Conservation (phyloP, 2,113 vertebrate genomes). For the Poeciliopsis turrubarensis region DNA sequence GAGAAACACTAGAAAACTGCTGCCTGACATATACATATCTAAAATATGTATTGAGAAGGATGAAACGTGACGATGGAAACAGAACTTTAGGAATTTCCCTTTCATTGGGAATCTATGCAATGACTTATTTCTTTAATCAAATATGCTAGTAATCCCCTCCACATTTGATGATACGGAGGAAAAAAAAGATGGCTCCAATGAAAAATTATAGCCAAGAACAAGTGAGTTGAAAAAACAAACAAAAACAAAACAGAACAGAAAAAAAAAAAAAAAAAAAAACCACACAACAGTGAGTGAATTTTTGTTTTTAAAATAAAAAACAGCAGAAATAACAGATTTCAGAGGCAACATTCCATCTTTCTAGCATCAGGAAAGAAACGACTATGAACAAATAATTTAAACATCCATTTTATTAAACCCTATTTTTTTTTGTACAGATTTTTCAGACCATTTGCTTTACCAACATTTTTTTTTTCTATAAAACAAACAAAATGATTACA, state of each 20-base stretch:
- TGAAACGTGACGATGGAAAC: constrained; percentile 68
- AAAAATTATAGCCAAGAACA: constrained; percentile 57
- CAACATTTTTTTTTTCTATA: constrained; percentile 53
- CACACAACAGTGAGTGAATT: constrained; percentile 16
- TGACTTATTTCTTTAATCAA: constrained; percentile 38
- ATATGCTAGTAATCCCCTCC: constrained; percentile 69
- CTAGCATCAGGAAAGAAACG: constrained; percentile 66
- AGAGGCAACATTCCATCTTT: constrained; percentile 56
- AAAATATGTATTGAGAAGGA: constrained; percentile 25
- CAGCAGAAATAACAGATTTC: constrained; percentile 36
- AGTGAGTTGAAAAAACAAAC: constrained; percentile 51
- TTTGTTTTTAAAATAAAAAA: constrained; percentile 21
- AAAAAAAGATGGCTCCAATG: constrained; percentile 48
- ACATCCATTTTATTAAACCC: constrained; percentile 79
- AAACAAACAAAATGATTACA: constrained; percentile 26
- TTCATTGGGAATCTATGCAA: constrained; percentile 25
- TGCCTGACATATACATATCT: constrained; percentile 44
- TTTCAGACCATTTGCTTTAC: constrained; percentile 71
- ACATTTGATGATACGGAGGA: constrained; percentile 55
- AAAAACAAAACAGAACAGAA: too few relatives aligned
- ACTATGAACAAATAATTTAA: constrained; percentile 72
- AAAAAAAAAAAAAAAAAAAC: constrained; percentile 34
- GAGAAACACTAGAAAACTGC: constrained; percentile 57
- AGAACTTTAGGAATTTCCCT: constrained; percentile 53
- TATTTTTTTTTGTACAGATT: constrained; percentile 75